Percentiles rank a stretch among this genome's conserved stretches.
phyloP scores from a whole-genome alignment of 2,888 invertebrate genomes.

The Acholoe squamosa region DNA sequence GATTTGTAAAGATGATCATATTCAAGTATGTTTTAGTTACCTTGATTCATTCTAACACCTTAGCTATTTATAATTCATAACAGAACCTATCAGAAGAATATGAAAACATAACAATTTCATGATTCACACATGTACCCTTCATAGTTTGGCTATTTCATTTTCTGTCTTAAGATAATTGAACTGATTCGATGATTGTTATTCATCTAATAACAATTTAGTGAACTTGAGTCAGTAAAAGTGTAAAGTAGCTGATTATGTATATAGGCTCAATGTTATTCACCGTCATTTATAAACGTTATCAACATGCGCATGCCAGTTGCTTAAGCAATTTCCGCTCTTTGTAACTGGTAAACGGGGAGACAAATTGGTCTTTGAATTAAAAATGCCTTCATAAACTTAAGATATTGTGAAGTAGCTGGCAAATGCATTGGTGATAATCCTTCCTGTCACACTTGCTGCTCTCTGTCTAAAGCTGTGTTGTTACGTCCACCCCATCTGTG shows the following conservation, averaged over 20 bases:
- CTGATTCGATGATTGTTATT: neutral
- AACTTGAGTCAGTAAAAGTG: neutral
- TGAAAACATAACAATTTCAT: neutral
- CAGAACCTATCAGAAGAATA: no score
- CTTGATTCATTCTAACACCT: no score
- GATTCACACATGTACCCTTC: neutral
- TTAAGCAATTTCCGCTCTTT: no score
- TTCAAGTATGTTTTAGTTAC: no score
- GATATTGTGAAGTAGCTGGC: neutral
- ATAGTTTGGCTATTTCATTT: neutral
- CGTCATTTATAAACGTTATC: neutral
- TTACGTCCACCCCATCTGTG: neutral
- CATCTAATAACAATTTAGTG: neutral
- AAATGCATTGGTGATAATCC: neutral
- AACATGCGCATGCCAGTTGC: neutral
- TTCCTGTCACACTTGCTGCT: neutral
- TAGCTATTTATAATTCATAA: no score
- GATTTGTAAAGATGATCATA: no score
- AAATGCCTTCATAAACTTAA: no score
- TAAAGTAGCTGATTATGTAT: neutral
- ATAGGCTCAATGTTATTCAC: neutral
- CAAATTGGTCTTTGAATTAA: no score
- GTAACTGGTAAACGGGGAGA: no score
- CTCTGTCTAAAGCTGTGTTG: conserved; percentile 11
- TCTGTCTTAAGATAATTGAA: neutral